These are phyloP conservation scores for Gortyna flavago DNA, from an alignment of 2,888 invertebrate genomes.

Conservation along the genomic window DNA sequence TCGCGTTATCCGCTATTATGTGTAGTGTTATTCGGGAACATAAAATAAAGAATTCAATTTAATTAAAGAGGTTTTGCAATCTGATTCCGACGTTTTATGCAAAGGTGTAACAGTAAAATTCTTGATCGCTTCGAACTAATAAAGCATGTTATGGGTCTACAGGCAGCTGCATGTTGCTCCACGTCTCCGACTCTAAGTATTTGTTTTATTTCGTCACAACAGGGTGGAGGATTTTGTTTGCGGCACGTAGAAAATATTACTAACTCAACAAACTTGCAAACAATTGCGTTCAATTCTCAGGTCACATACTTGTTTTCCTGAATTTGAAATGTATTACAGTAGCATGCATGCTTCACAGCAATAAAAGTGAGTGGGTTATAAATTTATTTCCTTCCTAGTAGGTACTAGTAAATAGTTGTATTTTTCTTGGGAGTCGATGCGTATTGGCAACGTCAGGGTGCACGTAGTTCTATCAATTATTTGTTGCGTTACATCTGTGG, in stretches of 20 bases:
- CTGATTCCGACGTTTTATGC: slow-evolving; percentile 64
- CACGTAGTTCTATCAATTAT: slow-evolving; percentile 29
- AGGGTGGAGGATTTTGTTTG: slow-evolving; percentile 58
- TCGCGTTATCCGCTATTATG: slow-evolving; percentile 53
- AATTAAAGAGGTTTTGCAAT: slow-evolving; percentile 60
- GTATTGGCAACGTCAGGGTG: slow-evolving; percentile 13
- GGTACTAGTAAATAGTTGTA: slow-evolving; percentile 10
- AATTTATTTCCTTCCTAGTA: slow-evolving; percentile 42
- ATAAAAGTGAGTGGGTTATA: slow-evolving; percentile 53
- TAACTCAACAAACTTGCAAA: slow-evolving; percentile 61
- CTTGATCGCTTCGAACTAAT: slow-evolving; percentile 64
- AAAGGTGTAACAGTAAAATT: slow-evolving; percentile 69
- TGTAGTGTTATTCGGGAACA: slow-evolving; percentile 55
- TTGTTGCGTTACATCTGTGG: slow-evolving; percentile 8
- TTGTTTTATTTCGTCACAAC: slow-evolving; percentile 60
- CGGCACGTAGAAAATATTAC: slow-evolving; percentile 64
- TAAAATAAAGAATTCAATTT: slow-evolving; percentile 63
- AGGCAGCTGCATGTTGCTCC: slow-evolving; percentile 57
- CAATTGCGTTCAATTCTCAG: slow-evolving; percentile 63
- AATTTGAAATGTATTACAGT: slow-evolving; percentile 56
- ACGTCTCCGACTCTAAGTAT: slow-evolving; percentile 49
- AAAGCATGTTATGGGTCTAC: slow-evolving; percentile 63
- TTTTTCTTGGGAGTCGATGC: slow-evolving; percentile 40
- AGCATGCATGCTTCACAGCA: slow-evolving; percentile 50
- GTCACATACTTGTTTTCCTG: slow-evolving; percentile 52